Evolutionary conservation across 2,113 vertebrate genomes (phyloP), one percentile per base, ranked within the genome.

Genomic region (Podarcis cretensis): DNA sequence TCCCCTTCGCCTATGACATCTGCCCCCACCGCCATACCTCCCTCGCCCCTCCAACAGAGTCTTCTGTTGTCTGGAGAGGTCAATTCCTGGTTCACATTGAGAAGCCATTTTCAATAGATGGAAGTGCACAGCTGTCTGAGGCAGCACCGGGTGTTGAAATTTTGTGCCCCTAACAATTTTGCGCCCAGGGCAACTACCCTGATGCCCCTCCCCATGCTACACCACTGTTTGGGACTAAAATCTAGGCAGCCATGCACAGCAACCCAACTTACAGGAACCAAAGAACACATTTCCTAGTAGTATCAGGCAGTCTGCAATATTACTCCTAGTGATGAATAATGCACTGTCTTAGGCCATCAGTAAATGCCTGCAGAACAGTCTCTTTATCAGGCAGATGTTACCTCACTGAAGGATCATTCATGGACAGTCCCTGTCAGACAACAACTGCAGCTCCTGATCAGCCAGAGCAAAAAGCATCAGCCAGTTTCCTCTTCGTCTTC

Each of bases 221-320:
- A 48, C 30, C 65, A 27, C 66, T 14, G 63, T 32, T 20, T 23
- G 3, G 13, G 78, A 68, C n/a, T 43, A 68, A 48, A 86, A 48
- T 66, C 27, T 59, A 81, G 7, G 8, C 23, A 25, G 43, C 13
- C 12, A 5, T 16, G 2, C 6, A n/a, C 40, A 75, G 21, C 7
- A 66, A n/a, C 7, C 57, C 3, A 5, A 74, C 9, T 30, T 25
- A 3, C 3, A 80, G 83, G 54, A 73, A 54, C 48, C 48, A 54
- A 54, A 54, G 48, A 54, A 54, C 40, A 23, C 66, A 40, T 54
- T 43, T 73, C n/a, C 40, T 59, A 81, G 12, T 43, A 71, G 7
- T 7, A 25, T 37, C 0, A 0, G 0, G 20, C 35, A 76, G 20
- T 18, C 71, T 83, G 43, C 1, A 32, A 25, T 0, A 2, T 40